Evolutionary conservation across 2,113 vertebrate genomes (phyloP), one percentile per base, ranked within the genome.

Genomic region (Carlito syrichta): DNA sequence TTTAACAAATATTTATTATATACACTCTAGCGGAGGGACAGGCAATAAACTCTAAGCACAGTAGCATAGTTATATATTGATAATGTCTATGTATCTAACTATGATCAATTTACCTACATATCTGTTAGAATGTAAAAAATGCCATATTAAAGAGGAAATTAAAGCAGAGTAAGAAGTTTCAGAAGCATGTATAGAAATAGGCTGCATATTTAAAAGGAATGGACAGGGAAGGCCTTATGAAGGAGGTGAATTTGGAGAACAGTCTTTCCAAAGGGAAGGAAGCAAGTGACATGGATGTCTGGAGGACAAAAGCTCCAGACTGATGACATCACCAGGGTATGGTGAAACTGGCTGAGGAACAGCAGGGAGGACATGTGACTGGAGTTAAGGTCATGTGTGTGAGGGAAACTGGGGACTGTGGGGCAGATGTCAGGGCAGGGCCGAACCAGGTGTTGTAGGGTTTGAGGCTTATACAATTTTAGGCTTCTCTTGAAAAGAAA

Each of bases 31-130:
- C 58, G 58, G 25, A 50, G 8, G 30, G 43, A 38, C 9, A 84
- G 7, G n/a, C 22, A 76, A 79, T 48, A 88, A 62, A 92, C 11
- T 73, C 27, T 23, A 88, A 86, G 62, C 23, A 88, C 48, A 85
- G 73, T 66, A 91, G 35, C 6, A n/a, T 88, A n/a, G 86, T 58
- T 76, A 79, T 78, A 56, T 90, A 89, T 74, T 79, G 48, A 84
- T 58, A 92, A 32, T 10, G 43, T n/a, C 77, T 79, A 38, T 79
- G 9, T 73, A 43, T 40, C 38, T 43, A 52, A 52, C 32, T n/a
- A 78, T 32, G 10, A 77, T 35, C 74, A 50, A 32, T 50, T 30
- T 50, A 30, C 38, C 79, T 43, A 40, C 27, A 30, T 27, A 58
- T 6, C 38, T 58, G n/a, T 20, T 45, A 58, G 19, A 54, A 66